phyloP scores from a whole-genome alignment of 2,113 vertebrate species.

The Amblyopsis rosae region DNA sequence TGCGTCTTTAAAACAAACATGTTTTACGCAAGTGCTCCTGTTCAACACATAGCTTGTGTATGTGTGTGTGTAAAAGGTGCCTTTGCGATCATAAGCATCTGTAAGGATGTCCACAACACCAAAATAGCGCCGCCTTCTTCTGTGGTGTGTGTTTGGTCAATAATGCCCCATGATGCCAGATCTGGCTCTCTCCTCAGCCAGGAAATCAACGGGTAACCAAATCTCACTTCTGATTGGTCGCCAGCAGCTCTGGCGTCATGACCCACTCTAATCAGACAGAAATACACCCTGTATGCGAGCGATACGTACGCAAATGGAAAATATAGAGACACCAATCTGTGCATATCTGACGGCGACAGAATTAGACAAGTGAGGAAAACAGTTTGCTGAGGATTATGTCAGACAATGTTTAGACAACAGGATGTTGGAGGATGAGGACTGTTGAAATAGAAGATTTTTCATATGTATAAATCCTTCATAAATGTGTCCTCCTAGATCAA shows the following conservation, averaged over 20 bases:
- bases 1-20: neutral
- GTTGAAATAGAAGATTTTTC: no score
- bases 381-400: no score
- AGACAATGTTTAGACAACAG: no score
- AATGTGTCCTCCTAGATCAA: no score
- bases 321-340: neutral
- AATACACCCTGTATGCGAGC: conserved; percentile 5
- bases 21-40: neutral
- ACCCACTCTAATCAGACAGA: conserved; percentile 26
- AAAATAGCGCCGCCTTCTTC: neutral
- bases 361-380: neutral
- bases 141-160: conserved; percentile 10
- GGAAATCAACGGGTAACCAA: conserved; percentile 31
- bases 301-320: neutral
- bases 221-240: conserved; percentile 36
- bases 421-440: no score
- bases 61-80: neutral
- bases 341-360: neutral
- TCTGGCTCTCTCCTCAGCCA: conserved; percentile 19
- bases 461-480: no score
- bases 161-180: conserved; percentile 14
- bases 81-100: neutral
- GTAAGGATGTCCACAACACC: neutral
- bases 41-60: neutral
- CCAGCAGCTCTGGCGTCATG: conserved; percentile 42